Evolutionary conservation across 2,888 invertebrate genomes (phyloP).

Genomic region (Brachylomia viminalis): DNA sequence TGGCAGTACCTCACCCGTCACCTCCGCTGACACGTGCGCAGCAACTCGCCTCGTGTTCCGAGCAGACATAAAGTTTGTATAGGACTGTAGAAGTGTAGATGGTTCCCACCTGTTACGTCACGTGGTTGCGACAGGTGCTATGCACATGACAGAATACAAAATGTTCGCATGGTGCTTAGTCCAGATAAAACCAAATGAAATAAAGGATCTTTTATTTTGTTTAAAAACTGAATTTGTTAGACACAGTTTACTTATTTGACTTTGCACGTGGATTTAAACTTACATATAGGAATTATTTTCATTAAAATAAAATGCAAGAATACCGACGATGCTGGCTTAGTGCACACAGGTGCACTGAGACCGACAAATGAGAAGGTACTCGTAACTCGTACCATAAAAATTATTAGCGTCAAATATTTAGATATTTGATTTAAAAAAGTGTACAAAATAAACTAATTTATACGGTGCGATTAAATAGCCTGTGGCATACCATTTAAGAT

Average conservation of each 20-base stretch:
- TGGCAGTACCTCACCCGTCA: no score
- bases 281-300: not conserved
- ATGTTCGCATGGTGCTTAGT: not conserved
- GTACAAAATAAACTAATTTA: not conserved
- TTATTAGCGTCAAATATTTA: not conserved
- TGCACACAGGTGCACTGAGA: not conserved
- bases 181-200: not conserved
- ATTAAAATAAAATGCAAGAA: not conserved
- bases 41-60: no score
- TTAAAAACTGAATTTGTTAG: not conserved
- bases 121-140: not conserved
- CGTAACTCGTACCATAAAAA: no score
- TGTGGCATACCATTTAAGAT: not conserved
- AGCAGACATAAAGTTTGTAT: no score
- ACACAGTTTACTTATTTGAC: not conserved
- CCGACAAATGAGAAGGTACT: not conserved
- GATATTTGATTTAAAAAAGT: not conserved
- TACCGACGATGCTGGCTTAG: not conserved
- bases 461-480: not conserved
- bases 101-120: constrained; percentile 10
- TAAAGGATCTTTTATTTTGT: not conserved
- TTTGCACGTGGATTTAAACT: not conserved
- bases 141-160: not conserved
- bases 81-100: no score
- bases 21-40: no score